phyloP scores from a whole-genome alignment of 2,888 invertebrate genomes.

The Sinhomidia bicolor region DNA sequence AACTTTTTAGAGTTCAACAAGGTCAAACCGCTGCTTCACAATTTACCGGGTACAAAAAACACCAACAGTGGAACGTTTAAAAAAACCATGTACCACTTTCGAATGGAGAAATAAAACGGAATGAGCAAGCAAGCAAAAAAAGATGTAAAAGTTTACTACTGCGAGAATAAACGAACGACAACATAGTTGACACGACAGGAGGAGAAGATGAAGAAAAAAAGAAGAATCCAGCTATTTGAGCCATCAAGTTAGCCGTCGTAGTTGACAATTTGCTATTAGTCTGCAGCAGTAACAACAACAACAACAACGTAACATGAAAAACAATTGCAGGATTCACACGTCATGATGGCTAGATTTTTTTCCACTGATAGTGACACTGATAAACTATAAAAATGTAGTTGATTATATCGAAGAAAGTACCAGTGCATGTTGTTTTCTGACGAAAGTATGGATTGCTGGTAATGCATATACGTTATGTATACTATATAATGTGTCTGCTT shows the following conservation, averaged over 20 bases:
- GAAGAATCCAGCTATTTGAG: not conserved
- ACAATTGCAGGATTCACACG: constrained; percentile 50
- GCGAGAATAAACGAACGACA: not conserved
- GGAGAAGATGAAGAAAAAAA: constrained; percentile 11
- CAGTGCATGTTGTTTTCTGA: not conserved
- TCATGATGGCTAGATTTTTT: constrained; percentile 47
- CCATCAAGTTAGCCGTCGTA: constrained; percentile 15
- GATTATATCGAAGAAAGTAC: constrained; percentile 34
- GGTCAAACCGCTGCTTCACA: constrained; percentile 44
- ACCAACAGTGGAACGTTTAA: not conserved
- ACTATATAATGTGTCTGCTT: not conserved
- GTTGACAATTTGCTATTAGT: constrained; percentile 47
- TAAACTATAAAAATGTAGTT: constrained; percentile 57
- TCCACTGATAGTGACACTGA: constrained; percentile 56
- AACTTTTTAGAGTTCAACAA: not conserved
- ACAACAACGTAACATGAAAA: constrained; percentile 46
- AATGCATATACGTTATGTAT: not conserved
- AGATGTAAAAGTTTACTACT: not conserved
- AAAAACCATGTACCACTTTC: not conserved
- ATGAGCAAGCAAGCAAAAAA: not conserved
- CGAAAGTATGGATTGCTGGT: not conserved
- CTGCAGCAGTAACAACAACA: constrained; percentile 22
- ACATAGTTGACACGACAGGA: constrained; percentile 15
- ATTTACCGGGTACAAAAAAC: not conserved
- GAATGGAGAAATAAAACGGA: not conserved